phyloP scores from a whole-genome alignment of 1,140 invertebrate genomes.

The Bathynomus jamesi region DNA sequence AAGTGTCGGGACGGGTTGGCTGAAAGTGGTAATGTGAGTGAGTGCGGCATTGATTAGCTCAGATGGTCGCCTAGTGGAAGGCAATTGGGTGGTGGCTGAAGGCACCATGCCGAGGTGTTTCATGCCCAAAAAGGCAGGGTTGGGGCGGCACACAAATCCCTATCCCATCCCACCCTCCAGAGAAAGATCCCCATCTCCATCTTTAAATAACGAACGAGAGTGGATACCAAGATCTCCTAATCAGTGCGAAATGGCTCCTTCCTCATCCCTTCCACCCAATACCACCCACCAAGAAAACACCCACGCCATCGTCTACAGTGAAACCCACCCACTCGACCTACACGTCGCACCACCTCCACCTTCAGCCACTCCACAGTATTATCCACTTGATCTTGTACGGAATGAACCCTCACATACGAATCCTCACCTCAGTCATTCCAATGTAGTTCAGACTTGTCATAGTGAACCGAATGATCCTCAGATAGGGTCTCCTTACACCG shows the following conservation, averaged over 20 bases:
- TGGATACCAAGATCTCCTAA: slow-evolving; percentile 27
- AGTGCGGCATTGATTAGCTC: background rate
- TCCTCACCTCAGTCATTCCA: background rate
- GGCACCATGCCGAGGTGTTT: slow-evolving; percentile 30
- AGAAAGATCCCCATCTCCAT: slow-evolving; percentile 22
- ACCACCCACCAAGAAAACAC: background rate
- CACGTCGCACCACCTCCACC: slow-evolving; percentile 16
- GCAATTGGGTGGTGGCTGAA: background rate
- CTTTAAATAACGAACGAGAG: slow-evolving; percentile 4
- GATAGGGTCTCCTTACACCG: background rate
- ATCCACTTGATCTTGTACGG: slow-evolving; percentile 2
- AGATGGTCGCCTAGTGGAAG: background rate
- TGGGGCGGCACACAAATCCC: slow-evolving; percentile 16
- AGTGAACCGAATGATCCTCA: background rate
- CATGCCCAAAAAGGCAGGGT: slow-evolving; percentile 31
- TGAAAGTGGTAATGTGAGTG: background rate
- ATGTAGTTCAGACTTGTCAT: background rate
- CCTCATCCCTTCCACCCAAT: slow-evolving; percentile 17
- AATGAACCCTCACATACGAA: background rate
- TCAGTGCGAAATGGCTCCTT: slow-evolving; percentile 25
- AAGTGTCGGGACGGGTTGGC: background rate
- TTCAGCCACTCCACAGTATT: slow-evolving; percentile 2
- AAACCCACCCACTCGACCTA: slow-evolving; percentile 18
- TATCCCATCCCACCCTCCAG: slow-evolving; percentile 19
- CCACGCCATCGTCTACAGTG: background rate